Conservation (phyloP, 2,797 vertebrate genomes). For the Meriones psammophilus region DNA sequence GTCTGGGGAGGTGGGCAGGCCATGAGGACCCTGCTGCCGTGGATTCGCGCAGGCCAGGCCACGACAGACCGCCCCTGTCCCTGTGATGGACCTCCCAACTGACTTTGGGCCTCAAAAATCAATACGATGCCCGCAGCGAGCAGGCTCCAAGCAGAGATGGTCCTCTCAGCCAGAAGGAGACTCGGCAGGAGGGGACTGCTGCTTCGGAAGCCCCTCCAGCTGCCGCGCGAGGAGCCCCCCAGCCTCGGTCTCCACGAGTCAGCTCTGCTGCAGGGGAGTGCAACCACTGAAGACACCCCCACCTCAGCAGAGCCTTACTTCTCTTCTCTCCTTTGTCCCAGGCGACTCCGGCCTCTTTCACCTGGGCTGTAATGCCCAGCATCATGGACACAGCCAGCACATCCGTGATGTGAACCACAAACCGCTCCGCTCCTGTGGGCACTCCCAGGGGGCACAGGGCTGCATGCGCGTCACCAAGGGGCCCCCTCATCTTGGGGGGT, state of each 20-base stretch:
- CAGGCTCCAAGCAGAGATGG: background rate
- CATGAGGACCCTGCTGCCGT: background rate
- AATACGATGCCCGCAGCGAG: background rate
- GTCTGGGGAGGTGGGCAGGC: constrained; percentile 87
- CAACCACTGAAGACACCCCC: background rate
- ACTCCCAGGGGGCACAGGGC: too few relatives aligned
- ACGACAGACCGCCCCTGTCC: background rate
- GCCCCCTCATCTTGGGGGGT: background rate
- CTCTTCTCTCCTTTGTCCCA: constrained; percentile 99
- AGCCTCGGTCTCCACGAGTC: background rate
- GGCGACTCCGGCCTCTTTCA: constrained; percentile 97
- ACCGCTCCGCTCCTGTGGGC: constrained; percentile 97
- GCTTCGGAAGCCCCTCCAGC: background rate
- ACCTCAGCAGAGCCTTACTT: constrained; percentile 89
- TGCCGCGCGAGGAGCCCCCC: background rate
- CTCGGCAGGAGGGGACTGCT: background rate
- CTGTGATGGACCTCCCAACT: background rate
- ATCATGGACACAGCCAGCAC: constrained; percentile 99
- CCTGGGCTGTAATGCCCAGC: constrained; percentile 98
- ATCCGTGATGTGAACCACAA: constrained; percentile 98
- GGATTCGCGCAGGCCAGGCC: background rate
- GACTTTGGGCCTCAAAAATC: background rate
- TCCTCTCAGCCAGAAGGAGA: background rate
- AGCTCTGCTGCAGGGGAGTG: too few relatives aligned
- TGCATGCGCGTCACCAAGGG: background rate